Percentiles rank a stretch among this genome's conserved stretches.
Conservation (phyloP, 92 coral and sea anemone genomes). For the Zoanthus gigantus region DNA sequence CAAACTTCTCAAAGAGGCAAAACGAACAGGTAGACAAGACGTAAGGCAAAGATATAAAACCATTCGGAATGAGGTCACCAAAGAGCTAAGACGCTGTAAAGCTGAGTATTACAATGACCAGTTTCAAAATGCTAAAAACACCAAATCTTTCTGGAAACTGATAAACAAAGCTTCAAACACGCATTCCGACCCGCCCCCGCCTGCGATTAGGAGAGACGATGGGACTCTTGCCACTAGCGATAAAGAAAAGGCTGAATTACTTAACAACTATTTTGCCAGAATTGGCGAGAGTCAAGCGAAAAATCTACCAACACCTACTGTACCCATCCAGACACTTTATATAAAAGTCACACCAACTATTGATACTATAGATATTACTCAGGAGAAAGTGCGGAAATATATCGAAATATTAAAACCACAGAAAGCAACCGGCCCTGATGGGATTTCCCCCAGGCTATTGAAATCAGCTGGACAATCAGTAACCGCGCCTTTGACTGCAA, state of each 20-base stretch:
- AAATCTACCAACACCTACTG: slow-evolving; percentile 16
- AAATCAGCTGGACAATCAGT: slow-evolving; percentile 42
- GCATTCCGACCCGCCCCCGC: no score
- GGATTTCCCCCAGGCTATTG: slow-evolving; percentile 11
- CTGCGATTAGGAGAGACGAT: slow-evolving; percentile 27
- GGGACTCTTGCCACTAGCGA: slow-evolving; percentile 55
- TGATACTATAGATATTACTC: slow-evolving; percentile 28
- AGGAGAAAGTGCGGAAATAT: background rate
- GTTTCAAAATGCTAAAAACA: slow-evolving; percentile 48
- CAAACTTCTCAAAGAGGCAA: slow-evolving; percentile 44
- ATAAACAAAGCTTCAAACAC: background rate
- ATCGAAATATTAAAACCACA: background rate
- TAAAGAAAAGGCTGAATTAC: slow-evolving; percentile 44
- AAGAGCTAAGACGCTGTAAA: slow-evolving; percentile 58
- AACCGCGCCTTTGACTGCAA: slow-evolving; percentile 42
- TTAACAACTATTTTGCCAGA: slow-evolving; percentile 42
- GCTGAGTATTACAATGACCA: slow-evolving; percentile 42
- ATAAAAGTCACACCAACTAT: slow-evolving; percentile 42
- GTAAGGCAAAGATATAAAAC: no score
- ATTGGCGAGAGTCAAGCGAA: no score
- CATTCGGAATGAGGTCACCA: no score
- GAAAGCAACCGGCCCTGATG: slow-evolving; percentile 61
- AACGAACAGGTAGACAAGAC: no score
- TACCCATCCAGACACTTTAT: slow-evolving; percentile 14
- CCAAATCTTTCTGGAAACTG: slow-evolving; percentile 57